A percentile compares a stretch with the other conserved stretches of the same genome.
These are phyloP conservation scores for Sinocyclocheilus anophthalmus DNA, from an alignment of 2,113 vertebrate species.

Conservation along the genomic window DNA sequence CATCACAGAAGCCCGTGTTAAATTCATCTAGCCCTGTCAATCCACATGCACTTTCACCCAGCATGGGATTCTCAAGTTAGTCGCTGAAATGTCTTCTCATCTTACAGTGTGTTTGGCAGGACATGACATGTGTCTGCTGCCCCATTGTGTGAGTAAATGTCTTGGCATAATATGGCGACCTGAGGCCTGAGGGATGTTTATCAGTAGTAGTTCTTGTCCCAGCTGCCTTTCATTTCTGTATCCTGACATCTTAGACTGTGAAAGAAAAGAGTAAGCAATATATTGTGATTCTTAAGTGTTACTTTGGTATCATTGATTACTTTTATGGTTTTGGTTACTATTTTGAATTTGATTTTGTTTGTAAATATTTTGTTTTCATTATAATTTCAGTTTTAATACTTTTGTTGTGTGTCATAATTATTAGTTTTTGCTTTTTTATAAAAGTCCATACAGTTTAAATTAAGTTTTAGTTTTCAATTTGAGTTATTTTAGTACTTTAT, in stretches of 20 bases:
- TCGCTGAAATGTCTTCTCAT: background rate
- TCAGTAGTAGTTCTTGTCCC: background rate
- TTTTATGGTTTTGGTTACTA: no score
- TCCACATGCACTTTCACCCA: constrained; percentile 16
- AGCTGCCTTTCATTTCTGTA: background rate
- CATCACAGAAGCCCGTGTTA: constrained; percentile 38
- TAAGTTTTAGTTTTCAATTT: no score
- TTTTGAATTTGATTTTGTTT: no score
- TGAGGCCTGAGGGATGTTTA: constrained; percentile 1
- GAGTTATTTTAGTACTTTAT: no score
- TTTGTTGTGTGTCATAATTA: no score
- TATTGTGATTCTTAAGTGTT: no score
- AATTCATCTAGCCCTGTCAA: constrained; percentile 27
- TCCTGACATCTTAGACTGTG: background rate
- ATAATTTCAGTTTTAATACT: no score
- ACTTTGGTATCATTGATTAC: no score
- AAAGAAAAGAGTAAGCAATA: no score
- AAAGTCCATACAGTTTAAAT: no score
- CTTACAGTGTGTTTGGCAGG: background rate
- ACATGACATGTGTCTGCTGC: background rate
- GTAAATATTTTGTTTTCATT: no score
- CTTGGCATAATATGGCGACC: background rate
- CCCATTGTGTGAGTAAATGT: background rate
- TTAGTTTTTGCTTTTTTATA: no score
- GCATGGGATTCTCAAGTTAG: background rate